Evolutionary conservation across 2,888 invertebrate species (phyloP).

Genomic region (Watsonalla binaria): DNA sequence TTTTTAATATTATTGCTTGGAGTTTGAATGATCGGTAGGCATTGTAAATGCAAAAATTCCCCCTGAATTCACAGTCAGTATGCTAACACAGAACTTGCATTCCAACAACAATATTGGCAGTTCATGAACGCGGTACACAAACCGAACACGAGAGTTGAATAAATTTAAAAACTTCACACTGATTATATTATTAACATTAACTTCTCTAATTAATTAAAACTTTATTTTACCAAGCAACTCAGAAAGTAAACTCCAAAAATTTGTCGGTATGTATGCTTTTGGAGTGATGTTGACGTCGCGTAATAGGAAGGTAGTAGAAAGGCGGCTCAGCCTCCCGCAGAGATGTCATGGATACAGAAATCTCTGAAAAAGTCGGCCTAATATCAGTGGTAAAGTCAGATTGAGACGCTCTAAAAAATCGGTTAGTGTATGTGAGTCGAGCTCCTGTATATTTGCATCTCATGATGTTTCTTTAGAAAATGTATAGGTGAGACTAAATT

Average conservation of each 20-base stretch:
- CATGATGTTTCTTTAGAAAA: conserved; percentile 19
- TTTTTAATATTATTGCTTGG: too few species aligned
- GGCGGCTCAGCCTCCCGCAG: too few species aligned
- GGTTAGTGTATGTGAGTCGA: too few species aligned
- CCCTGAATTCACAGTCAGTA: too few species aligned
- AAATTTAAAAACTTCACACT: conserved; percentile 25
- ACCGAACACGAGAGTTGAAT: conserved; percentile 6
- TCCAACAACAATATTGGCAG: conserved; percentile 11
- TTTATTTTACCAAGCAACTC: conserved; percentile 31
- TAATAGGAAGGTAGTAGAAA: too few species aligned
- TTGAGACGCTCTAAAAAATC: too few species aligned
- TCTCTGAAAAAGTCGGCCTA: too few species aligned
- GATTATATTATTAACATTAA: conserved; percentile 32
- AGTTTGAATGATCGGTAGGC: too few species aligned
- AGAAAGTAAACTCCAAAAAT: not conserved
- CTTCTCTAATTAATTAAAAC: conserved; percentile 35
- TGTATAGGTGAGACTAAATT: conserved; percentile 32
- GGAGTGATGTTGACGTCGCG: not conserved
- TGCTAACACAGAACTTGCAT: not conserved
- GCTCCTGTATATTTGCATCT: not conserved
- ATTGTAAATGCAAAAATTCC: too few species aligned
- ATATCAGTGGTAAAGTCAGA: too few species aligned
- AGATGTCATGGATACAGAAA: too few species aligned
- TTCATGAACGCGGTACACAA: not conserved
- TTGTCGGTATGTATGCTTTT: not conserved